phyloP scores from a whole-genome alignment of 2,113 vertebrate species.

The Micronycteris hirsuta region DNA sequence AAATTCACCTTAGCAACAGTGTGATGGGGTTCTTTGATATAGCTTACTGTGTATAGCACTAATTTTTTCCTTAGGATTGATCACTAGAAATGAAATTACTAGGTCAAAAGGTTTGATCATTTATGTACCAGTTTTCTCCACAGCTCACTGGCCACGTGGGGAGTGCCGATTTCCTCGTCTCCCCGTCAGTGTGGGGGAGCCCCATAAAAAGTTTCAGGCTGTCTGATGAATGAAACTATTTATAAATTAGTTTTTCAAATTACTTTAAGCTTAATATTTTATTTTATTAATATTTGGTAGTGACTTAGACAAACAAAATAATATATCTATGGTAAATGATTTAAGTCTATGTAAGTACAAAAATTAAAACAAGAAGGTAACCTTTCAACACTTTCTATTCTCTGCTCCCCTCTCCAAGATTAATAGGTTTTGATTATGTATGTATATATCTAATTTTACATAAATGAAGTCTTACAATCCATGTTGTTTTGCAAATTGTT shows the following conservation, averaged over 20 bases:
- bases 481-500: background rate
- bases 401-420: background rate
- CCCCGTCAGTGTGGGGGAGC: too few relatives aligned
- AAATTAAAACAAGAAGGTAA: background rate
- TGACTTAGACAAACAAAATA: background rate
- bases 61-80: background rate
- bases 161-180: background rate
- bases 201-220: background rate
- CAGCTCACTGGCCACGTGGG: background rate
- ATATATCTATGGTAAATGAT: background rate
- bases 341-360: background rate
- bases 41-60: background rate
- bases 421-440: background rate
- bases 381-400: background rate
- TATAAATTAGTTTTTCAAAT: background rate
- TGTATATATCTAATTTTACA: background rate
- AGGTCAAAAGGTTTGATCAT: background rate
- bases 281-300: background rate
- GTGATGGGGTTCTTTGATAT: background rate
- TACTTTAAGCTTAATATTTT: background rate
- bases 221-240: background rate
- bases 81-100: background rate
- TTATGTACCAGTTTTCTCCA: background rate
- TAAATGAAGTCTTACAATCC: background rate
- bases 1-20: background rate